A percentile compares a stretch with the other conserved stretches of the same genome.
Conservation (phyloP, 2,888 invertebrate genomes). For the Eristalis intricaria region DNA sequence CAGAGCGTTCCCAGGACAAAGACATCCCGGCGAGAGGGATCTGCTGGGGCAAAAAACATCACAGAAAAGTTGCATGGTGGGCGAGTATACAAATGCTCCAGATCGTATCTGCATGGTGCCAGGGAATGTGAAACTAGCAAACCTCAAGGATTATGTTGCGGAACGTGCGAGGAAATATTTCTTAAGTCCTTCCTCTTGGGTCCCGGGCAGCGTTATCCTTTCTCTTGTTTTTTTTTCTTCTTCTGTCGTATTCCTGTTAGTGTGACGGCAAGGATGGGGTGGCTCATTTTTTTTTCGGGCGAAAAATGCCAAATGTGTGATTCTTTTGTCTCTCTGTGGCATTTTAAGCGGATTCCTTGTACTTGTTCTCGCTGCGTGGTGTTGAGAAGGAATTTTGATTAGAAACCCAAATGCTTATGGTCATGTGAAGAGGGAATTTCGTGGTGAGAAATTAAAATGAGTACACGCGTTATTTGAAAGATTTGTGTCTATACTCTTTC, state of each 20-base stretch:
- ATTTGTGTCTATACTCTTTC: neutral
- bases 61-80: conserved; percentile 23
- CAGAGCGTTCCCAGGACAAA: conserved; percentile 15
- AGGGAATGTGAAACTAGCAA: conserved; percentile 50
- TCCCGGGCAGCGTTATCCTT: conserved; percentile 1
- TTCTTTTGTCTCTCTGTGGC: conserved; percentile 37
- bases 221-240: neutral
- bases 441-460: conserved; percentile 61
- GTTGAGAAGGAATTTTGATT: conserved; percentile 64
- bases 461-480: neutral
- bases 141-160: conserved; percentile 66
- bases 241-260: neutral
- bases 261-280: neutral
- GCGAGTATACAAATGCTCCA: conserved; percentile 12
- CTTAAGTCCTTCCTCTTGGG: conserved; percentile 22
- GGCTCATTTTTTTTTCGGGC: conserved; percentile 17
- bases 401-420: conserved; percentile 58
- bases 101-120: conserved; percentile 17
- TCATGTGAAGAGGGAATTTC: conserved; percentile 45
- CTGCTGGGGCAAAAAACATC: neutral
- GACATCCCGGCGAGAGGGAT: neutral
- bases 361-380: conserved; percentile 32
- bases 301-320: conserved; percentile 54
- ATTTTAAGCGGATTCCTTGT: conserved; percentile 41
- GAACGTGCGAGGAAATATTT: conserved; percentile 65